A percentile compares a stretch with the other conserved stretches of the same genome.
Conservation (phyloP, 2,888 invertebrate genomes). For the Chelonus formosanus region DNA sequence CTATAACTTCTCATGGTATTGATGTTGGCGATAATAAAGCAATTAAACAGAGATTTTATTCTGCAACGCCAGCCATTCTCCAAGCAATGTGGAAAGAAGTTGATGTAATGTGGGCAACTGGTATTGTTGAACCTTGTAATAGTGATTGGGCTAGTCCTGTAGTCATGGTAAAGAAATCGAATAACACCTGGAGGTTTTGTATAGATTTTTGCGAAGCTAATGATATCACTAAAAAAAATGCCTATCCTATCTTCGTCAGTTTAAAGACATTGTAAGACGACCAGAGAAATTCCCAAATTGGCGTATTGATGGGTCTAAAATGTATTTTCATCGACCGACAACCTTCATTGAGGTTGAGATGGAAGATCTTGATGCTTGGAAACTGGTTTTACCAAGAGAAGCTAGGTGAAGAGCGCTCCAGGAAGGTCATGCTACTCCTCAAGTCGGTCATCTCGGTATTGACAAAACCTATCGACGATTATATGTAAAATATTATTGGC, state of each 20-base stretch:
- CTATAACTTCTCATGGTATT: neutral
- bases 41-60: neutral
- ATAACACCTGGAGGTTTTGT: constrained; percentile 47
- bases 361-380: constrained; percentile 13
- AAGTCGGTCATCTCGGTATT: constrained; percentile 43
- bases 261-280: neutral
- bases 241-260: constrained; percentile 6
- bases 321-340: constrained; percentile 3
- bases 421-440: constrained; percentile 4
- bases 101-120: constrained; percentile 45
- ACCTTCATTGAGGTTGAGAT: neutral
- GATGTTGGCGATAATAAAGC: neutral
- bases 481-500: constrained; percentile 41
- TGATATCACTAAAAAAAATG: constrained; percentile 40
- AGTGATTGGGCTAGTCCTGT: constrained; percentile 47
- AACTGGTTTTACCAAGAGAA: constrained; percentile 14
- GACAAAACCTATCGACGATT: constrained; percentile 36
- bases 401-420: neutral
- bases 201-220: constrained; percentile 47
- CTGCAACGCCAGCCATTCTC: neutral
- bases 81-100: neutral
- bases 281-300: constrained; percentile 10
- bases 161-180: constrained; percentile 45
- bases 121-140: constrained; percentile 40
- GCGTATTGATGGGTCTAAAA: neutral